A percentile compares a stretch with the other conserved stretches of the same genome.
These are phyloP conservation scores for Hafferia zeledoni DNA, from an alignment of 2,797 vertebrate species.

Conservation along the genomic window DNA sequence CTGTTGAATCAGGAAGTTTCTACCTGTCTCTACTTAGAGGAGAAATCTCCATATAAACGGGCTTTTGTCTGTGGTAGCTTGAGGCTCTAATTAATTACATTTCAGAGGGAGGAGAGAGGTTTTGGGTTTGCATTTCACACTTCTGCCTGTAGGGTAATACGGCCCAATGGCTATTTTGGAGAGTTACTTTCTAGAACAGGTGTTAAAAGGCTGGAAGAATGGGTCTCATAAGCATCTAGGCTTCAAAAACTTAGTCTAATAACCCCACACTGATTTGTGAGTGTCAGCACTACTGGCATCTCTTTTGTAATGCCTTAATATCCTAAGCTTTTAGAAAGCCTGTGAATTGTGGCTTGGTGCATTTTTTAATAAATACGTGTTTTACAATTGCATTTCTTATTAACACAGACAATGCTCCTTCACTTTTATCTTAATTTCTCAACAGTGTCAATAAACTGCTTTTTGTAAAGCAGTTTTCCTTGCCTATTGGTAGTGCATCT, in stretches of 20 bases:
- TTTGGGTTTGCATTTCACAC: not conserved
- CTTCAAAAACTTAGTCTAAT: constrained; percentile 28
- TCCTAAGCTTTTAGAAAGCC: constrained; percentile 24
- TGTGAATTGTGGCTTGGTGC: constrained; percentile 9
- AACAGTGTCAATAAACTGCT: constrained; percentile 9
- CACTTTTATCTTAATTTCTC: constrained; percentile 23
- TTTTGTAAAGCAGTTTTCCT: constrained; percentile 20
- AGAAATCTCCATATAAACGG: constrained; percentile 53
- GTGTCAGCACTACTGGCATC: not conserved
- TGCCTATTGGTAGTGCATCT: not conserved
- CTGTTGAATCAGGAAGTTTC: constrained; percentile 42
- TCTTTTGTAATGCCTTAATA: constrained; percentile 17
- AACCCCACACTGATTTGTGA: not conserved
- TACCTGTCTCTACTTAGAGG: not conserved
- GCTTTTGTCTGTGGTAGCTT: constrained; percentile 43
- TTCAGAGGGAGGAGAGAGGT: constrained; percentile 18
- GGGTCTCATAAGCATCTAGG: not conserved
- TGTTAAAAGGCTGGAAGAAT: constrained; percentile 44
- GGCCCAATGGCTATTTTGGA: constrained; percentile 14
- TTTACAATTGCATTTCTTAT: constrained; percentile 11
- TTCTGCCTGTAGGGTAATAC: constrained; percentile 19
- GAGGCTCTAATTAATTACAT: constrained; percentile 42
- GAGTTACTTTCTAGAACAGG: constrained; percentile 39
- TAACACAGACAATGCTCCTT: not conserved
- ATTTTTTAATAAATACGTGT: not conserved